These are phyloP conservation scores for Dromas ardeola DNA, from an alignment of 2,113 vertebrate species.

Conservation along the genomic window DNA sequence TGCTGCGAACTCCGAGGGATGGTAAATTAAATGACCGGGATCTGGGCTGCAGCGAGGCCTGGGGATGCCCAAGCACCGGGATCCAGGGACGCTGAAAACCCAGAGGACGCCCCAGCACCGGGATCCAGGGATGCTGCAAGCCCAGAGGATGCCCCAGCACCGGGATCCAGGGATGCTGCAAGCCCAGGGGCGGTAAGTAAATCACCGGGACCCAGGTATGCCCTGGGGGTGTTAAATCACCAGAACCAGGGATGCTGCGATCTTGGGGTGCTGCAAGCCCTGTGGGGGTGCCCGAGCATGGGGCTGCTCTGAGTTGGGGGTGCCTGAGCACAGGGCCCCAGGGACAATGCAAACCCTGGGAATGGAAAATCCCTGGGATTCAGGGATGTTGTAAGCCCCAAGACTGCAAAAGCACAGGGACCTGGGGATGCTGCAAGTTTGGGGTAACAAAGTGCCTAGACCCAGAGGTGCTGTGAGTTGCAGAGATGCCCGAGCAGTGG, in stretches of 20 bases:
- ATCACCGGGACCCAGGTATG: too few species aligned
- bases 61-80: fast-evolving
- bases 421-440: not conserved
- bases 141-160: fast-evolving
- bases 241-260: fast-evolving
- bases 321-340: too few species aligned
- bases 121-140: not conserved
- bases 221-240: not conserved
- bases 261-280: not conserved
- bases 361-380: fast-evolving
- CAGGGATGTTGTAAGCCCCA: not conserved
- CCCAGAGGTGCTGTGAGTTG: not conserved
- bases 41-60: fast-evolving
- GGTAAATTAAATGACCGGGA: not conserved
- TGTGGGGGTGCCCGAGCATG: not conserved
- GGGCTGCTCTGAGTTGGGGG: not conserved
- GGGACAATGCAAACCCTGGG: not conserved
- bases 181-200: not conserved
- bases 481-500: not conserved
- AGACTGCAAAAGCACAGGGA: too few species aligned
- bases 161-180: not conserved
- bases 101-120: too few species aligned
- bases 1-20: fast-evolving
- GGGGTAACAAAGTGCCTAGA: not conserved
- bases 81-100: not conserved